phyloP scores from a whole-genome alignment of 2,888 invertebrate species.

The Ceriagrion tenellum region DNA sequence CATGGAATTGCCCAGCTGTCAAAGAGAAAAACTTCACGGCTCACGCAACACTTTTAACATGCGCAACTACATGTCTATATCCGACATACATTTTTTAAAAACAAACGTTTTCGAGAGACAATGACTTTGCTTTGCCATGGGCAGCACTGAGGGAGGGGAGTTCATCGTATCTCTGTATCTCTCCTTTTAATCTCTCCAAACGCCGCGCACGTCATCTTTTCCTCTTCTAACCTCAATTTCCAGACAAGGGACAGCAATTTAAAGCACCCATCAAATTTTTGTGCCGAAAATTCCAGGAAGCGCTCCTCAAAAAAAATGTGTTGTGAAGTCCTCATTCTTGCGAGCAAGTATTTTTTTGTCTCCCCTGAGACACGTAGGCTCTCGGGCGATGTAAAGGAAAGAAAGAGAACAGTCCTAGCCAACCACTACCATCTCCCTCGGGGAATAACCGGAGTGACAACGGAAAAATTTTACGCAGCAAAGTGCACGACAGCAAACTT shows the following conservation, averaged over 20 bases:
- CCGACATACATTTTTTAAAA: too few relatives aligned
- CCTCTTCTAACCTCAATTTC: not conserved
- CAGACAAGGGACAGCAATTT: not conserved
- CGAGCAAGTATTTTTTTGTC: not conserved
- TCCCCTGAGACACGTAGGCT: not conserved
- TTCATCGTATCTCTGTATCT: too few relatives aligned
- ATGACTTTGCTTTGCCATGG: too few relatives aligned
- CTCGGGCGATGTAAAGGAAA: not conserved
- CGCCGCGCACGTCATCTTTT: not conserved
- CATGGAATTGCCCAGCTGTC: too few relatives aligned
- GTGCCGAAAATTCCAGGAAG: not conserved
- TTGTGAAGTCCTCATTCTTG: not conserved
- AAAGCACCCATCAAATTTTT: constrained; percentile 13
- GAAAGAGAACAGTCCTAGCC: not conserved
- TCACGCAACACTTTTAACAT: too few relatives aligned
- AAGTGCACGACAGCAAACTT: constrained; percentile 5
- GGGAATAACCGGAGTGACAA: not conserved
- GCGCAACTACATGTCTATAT: too few relatives aligned
- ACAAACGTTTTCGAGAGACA: too few relatives aligned
- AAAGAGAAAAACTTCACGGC: too few relatives aligned
- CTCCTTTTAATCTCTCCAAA: not conserved
- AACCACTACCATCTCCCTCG: not conserved
- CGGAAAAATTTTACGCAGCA: not conserved
- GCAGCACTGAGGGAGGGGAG: too few relatives aligned
- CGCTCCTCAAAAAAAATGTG: not conserved